Evolutionary conservation across 2,888 invertebrate genomes (phyloP).

Genomic region (Chaitophorus viminalis): DNA sequence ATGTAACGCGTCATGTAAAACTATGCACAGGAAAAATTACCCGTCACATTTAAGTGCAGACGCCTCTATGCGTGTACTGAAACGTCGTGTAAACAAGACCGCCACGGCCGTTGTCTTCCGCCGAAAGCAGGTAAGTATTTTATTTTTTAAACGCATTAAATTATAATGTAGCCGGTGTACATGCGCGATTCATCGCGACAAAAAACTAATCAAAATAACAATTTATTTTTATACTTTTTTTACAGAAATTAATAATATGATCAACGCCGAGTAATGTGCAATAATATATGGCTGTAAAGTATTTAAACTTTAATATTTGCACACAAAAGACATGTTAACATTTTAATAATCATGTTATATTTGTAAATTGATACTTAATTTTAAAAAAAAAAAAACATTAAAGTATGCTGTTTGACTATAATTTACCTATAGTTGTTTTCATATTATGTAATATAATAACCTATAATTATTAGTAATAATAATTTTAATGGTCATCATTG

Average conservation of each 20-base stretch:
- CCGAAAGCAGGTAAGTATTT: too few species aligned
- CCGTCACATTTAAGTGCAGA: neutral
- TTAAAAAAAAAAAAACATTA: neutral
- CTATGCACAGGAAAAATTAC: neutral
- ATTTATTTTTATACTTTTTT: neutral
- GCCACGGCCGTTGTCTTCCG: too few species aligned
- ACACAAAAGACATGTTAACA: neutral
- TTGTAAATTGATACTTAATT: neutral
- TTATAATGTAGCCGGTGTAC: too few species aligned
- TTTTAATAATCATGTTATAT: neutral
- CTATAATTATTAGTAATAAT: neutral
- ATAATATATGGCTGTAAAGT: neutral
- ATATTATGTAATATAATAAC: neutral
- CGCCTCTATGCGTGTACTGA: neutral
- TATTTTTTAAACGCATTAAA: too few species aligned
- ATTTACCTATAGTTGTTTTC: neutral
- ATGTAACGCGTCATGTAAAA: neutral
- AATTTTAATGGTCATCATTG: neutral
- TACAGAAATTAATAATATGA: neutral
- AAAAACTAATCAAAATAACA: neutral
- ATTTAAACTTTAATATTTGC: neutral
- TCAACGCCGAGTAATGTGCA: neutral
- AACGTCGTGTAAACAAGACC: neutral
- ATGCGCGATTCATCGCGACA: neutral
- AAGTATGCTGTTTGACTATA: neutral